phyloP scores from a whole-genome alignment of 2,113 vertebrate genomes.

The Pycnonotus jocosus region DNA sequence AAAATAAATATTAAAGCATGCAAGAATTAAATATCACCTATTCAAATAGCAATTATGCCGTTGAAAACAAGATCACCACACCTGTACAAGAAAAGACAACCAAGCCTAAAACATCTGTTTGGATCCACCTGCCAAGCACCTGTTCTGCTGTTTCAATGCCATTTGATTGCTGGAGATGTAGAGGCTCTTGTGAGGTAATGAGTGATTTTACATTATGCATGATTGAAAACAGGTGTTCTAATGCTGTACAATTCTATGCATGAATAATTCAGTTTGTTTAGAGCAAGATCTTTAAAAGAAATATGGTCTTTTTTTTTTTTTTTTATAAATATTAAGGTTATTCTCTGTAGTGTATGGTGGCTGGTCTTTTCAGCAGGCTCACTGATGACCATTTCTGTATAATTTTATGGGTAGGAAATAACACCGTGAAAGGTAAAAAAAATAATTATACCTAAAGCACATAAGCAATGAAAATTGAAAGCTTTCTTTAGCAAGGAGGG shows the following conservation, averaged over 20 bases:
- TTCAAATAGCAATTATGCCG: constrained; percentile 95
- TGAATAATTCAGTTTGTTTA: constrained; percentile 95
- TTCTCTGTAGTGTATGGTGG: constrained; percentile 53
- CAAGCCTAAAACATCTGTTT: constrained; percentile 92
- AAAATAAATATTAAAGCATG: constrained; percentile 96
- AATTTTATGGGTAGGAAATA: constrained; percentile 70
- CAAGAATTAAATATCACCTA: constrained; percentile 91
- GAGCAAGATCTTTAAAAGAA: constrained; percentile 83
- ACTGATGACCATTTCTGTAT: constrained; percentile 68
- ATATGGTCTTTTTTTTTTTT: constrained; percentile 71
- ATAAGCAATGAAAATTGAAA: constrained; percentile 70
- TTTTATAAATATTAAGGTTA: constrained; percentile 72
- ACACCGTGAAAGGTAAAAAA: constrained; percentile 69
- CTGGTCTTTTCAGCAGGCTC: constrained; percentile 66
- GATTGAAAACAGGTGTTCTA: constrained; percentile 98
- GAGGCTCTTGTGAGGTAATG: constrained; percentile 97
- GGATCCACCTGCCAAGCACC: constrained; percentile 99
- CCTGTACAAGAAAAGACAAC: constrained; percentile 92
- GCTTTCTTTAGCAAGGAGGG: constrained; percentile 69
- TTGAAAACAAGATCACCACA: constrained; percentile 91
- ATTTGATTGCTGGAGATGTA: constrained; percentile 97
- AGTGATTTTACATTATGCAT: constrained; percentile 93
- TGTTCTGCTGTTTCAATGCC: constrained; percentile 94
- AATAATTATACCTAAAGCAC: constrained; percentile 72
- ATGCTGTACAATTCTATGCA: constrained; percentile 90